Evolutionary conservation across 2,888 invertebrate species (phyloP).

Genomic region (Prostheceraeus crozeri): DNA sequence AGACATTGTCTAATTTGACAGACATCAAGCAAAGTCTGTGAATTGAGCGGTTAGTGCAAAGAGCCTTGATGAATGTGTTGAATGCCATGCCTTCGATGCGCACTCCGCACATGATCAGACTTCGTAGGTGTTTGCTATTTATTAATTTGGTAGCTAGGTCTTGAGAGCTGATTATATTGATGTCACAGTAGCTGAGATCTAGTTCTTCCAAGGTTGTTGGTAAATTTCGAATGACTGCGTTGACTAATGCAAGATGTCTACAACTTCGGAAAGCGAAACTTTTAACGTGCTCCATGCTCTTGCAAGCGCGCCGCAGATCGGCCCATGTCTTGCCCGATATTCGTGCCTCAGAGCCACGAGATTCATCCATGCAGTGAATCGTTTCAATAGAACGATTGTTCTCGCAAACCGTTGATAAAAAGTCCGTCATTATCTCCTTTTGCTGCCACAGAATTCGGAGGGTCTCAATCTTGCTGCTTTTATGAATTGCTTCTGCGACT

Average conservation of each 20-base stretch:
- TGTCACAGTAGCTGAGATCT: conserved; percentile 34
- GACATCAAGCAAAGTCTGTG: conserved; percentile 27
- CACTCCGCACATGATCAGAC: conserved; percentile 13
- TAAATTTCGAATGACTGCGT: conserved; percentile 36
- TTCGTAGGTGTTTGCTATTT: conserved; percentile 29
- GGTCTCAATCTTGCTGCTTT: conserved; percentile 42
- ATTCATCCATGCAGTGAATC: conserved; percentile 35
- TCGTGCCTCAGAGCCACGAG: conserved; percentile 34
- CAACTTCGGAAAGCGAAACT: conserved; percentile 45
- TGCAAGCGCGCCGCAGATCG: conserved; percentile 45
- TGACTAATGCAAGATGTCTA: conserved; percentile 44
- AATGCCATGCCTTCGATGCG: conserved; percentile 35
- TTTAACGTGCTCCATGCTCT: conserved; percentile 43
- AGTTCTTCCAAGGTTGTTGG: conserved; percentile 26
- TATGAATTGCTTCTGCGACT: conserved; percentile 44
- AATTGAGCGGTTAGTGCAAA: conserved; percentile 34
- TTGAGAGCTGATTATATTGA: conserved; percentile 32
- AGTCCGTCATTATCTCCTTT: conserved; percentile 34
- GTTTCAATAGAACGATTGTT: conserved; percentile 26
- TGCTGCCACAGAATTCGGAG: conserved; percentile 40
- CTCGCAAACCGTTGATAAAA: conserved; percentile 31
- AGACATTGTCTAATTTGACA: conserved; percentile 36
- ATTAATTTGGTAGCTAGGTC: conserved; percentile 33
- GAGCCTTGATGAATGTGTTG: conserved; percentile 34
- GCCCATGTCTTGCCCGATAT: conserved; percentile 48